Base-by-base conservation (phyloP, 1,140 invertebrate genomes). In the Bombus affinis region DNA sequence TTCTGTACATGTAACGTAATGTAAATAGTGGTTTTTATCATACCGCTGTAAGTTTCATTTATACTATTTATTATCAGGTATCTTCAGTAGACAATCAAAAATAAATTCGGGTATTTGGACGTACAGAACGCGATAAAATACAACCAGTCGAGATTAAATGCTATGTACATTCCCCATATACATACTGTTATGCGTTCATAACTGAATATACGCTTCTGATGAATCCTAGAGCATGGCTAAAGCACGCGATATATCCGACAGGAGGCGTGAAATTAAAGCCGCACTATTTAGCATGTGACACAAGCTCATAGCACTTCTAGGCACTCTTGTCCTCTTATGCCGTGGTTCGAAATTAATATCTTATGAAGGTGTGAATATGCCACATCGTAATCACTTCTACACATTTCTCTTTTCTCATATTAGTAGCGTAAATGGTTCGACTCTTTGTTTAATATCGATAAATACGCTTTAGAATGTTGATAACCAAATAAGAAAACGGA, bases 191-290 rank as follows among this genome's bases (percentile, higher is more conserved):
- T 4, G 13, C 65, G 25, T 53, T 68, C 47, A 44, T 79, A 79
- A 68, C 42, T 28, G 42, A 68, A n/a, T 80, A 68, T 80, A n/a
- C 12, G 65, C 42, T 70, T 37, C 42, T 53, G 42, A 68, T 70
- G 65, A 68, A 70, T 80, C 32, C 65, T 47, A 13, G 39, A 13
- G n/a, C 32, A 15, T 13, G 44, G 42, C 25, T 70, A 37, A 53
- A 68, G 44, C 77, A 25, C 8, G n/a, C 25, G 32, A 68, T 79
- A 68, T 70, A 68, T 68, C n/a, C 18, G 65, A 47, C 42, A 37
- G 8, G n/a, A 68, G 32, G 6, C 65, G 62, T 25, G 62, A 70
- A 68, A 80, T 79, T 66, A 79, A 79, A 79, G n/a, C 76, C n/a
- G 15, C 62, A 42, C 18, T 68, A 42, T 66, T 59, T 59, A 66